These are phyloP conservation scores for Oreochromis spilurus DNA, from an alignment of 2,113 vertebrate genomes.

Conservation along the genomic window DNA sequence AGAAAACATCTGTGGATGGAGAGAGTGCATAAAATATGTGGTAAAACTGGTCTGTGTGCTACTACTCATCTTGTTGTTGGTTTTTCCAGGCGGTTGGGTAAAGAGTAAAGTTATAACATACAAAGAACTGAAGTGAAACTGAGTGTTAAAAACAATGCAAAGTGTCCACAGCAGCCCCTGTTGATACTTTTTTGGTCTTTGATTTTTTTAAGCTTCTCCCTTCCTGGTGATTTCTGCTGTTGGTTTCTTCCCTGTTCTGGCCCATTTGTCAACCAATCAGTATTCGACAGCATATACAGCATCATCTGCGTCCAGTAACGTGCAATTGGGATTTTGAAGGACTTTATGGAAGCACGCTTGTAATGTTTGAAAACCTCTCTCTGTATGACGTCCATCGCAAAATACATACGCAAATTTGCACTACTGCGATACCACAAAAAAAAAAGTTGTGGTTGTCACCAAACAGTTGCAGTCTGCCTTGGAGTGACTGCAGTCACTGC, in stretches of 20 bases:
- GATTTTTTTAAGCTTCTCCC: not conserved
- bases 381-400: not conserved
- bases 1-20: not conserved
- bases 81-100: not conserved
- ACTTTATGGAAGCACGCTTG: not conserved
- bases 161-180: not conserved
- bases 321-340: not conserved
- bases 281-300: not conserved
- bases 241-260: not conserved
- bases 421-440: not conserved
- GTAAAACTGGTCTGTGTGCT: not conserved
- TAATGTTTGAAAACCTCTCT: not conserved
- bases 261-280: not conserved
- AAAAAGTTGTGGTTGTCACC: not conserved
- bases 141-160: not conserved
- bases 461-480: not conserved
- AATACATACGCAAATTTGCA: not conserved
- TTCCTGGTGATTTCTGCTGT: not conserved
- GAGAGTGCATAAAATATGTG: not conserved
- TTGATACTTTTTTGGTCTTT: not conserved
- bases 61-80: not conserved
- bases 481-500: not conserved
- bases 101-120: not conserved
- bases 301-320: not conserved
- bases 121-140: not conserved